Evolutionary conservation across 2,797 vertebrate species (phyloP).

Genomic region (Amphiprion clarkii): DNA sequence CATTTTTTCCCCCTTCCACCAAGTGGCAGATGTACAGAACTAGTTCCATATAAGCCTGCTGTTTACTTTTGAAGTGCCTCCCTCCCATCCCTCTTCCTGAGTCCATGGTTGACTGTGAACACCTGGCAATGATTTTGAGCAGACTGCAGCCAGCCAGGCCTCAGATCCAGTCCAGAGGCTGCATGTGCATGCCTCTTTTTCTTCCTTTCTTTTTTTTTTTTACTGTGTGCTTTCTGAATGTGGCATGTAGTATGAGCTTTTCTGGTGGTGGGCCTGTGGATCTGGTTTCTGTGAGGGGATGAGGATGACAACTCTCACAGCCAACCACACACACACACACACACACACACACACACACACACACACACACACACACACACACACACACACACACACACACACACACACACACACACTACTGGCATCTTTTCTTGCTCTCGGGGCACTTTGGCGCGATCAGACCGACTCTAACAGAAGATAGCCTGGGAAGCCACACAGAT

Average conservation of each 20-base stretch:
- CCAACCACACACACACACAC: neutral
- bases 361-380: too few relatives aligned
- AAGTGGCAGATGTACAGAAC: constrained; percentile 52
- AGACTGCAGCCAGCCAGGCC: constrained; percentile 77
- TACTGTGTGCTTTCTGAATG: constrained; percentile 37
- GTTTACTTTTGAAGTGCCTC: constrained; percentile 80
- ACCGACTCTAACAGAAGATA: constrained; percentile 11
- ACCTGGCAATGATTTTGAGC: constrained; percentile 86
- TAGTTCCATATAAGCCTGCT: constrained; percentile 50
- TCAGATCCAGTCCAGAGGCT: constrained; percentile 66
- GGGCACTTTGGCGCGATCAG: constrained; percentile 12
- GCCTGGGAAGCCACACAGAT: too few relatives aligned
- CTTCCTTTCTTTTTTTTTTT: neutral
- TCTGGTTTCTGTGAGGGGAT: constrained; percentile 51
- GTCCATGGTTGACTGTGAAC: constrained; percentile 74
- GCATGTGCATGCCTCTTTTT: constrained; percentile 44
- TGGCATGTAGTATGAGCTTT: constrained; percentile 44
- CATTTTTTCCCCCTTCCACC: neutral
- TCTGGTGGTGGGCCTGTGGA: constrained; percentile 37
- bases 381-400: too few relatives aligned
- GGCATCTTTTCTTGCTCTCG: constrained; percentile 18
- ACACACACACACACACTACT: constrained; percentile 2
- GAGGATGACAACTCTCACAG: constrained; percentile 36
- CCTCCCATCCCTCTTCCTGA: constrained; percentile 66
- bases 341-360: neutral